These are phyloP conservation scores for Gavialis gangeticus DNA, from an alignment of 2,113 vertebrate genomes.

Conservation along the genomic window DNA sequence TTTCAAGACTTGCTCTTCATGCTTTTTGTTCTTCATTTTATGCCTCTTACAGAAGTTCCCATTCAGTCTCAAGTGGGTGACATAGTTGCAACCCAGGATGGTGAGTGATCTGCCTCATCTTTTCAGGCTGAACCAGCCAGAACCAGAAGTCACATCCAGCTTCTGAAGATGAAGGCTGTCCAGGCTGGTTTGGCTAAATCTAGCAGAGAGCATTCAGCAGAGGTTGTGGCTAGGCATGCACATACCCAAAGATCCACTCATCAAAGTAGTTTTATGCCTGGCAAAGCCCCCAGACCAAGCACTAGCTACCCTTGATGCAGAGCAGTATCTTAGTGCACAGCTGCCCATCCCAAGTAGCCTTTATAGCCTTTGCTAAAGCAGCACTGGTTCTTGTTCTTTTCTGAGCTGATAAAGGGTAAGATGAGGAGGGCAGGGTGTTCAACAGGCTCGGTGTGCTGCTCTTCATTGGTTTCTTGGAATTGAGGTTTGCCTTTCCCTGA, in stretches of 20 bases:
- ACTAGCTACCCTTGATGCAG: neutral
- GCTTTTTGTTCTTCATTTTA: neutral
- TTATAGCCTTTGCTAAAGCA: neutral
- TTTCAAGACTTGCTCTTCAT: fast-evolving
- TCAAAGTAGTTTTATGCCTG: neutral
- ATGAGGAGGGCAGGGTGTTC: neutral
- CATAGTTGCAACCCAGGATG: neutral
- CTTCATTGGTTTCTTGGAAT: no score
- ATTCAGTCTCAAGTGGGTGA: neutral
- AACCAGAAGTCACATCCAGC: neutral
- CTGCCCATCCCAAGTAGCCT: neutral
- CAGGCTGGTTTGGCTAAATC: neutral
- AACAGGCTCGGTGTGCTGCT: neutral
- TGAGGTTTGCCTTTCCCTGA: neutral
- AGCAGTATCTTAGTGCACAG: neutral
- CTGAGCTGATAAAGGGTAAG: neutral
- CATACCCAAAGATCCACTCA: neutral
- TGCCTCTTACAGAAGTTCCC: neutral
- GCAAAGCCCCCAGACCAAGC: neutral
- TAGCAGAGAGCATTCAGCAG: neutral
- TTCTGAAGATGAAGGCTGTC: neutral
- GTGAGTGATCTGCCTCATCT: neutral
- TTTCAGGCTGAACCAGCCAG: fast-evolving
- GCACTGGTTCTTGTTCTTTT: neutral
- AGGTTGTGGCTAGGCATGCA: neutral